phyloP scores from a whole-genome alignment of 2,888 invertebrate genomes.

The Formica aserva region DNA sequence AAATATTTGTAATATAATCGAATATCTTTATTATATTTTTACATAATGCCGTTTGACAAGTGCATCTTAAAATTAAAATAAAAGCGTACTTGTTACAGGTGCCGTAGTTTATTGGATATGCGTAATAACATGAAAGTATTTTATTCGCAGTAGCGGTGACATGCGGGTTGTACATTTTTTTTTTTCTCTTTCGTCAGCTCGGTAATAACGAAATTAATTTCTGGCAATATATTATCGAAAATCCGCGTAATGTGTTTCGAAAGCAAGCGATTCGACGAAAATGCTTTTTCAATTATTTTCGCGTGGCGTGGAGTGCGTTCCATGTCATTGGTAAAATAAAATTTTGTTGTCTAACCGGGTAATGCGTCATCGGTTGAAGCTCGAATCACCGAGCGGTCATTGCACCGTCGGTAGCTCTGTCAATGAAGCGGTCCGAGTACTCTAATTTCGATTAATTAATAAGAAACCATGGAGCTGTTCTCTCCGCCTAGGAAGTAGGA shows the following conservation, averaged over 20 bases:
- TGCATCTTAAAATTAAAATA: conserved; percentile 8
- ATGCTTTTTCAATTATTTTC: conserved; percentile 61
- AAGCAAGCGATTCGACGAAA: conserved; percentile 43
- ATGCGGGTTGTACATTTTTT: conserved; percentile 40
- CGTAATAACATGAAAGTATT: conserved; percentile 37
- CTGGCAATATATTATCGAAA: conserved; percentile 54
- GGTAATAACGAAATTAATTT: conserved; percentile 55
- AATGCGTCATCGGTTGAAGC: conserved; percentile 79
- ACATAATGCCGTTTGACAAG: background rate
- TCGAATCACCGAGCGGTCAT: conserved; percentile 83
- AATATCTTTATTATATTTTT: background rate
- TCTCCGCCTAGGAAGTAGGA: conserved; percentile 65
- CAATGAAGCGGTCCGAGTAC: conserved; percentile 79
- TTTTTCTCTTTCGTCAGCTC: conserved; percentile 29
- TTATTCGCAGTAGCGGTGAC: conserved; percentile 37
- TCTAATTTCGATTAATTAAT: conserved; percentile 85
- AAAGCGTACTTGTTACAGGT: conserved; percentile 14
- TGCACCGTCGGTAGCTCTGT: conserved; percentile 80
- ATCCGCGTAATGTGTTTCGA: conserved; percentile 49
- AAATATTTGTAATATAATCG: background rate
- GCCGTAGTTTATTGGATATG: conserved; percentile 33
- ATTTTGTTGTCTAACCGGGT: conserved; percentile 79
- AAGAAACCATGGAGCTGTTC: conserved; percentile 69
- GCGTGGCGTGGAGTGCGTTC: conserved; percentile 56
- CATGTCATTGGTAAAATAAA: conserved; percentile 74